Conservation (phyloP, 2,113 vertebrate species). For the Boulengeromyrus knoepffleri region DNA sequence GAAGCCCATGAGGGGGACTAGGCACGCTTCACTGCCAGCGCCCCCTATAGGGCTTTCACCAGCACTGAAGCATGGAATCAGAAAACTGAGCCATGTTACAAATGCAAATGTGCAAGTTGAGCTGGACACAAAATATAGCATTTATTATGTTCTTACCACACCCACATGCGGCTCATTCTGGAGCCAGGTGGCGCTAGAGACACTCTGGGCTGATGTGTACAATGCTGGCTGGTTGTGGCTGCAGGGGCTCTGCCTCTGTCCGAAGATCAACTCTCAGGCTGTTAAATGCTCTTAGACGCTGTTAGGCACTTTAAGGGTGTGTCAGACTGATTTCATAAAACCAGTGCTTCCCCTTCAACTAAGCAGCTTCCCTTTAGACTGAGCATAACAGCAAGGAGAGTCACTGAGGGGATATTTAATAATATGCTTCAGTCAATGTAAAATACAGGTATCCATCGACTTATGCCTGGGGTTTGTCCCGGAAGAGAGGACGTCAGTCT, state of each 20-base stretch:
- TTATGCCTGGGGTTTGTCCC: not conserved
- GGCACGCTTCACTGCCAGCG: not conserved
- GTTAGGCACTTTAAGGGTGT: not conserved
- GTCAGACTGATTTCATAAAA: not conserved
- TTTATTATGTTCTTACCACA: not conserved
- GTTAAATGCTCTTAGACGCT: not conserved
- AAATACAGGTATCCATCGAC: not conserved
- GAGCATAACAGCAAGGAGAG: not conserved
- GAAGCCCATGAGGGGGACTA: not conserved
- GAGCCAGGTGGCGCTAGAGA: not conserved
- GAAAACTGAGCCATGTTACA: not conserved
- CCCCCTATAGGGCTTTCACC: not conserved
- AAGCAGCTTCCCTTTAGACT: not conserved
- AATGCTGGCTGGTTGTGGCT: not conserved
- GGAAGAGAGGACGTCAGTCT: not conserved
- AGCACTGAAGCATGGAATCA: not conserved
- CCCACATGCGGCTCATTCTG: not conserved
- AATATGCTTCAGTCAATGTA: not conserved
- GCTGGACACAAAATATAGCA: not conserved
- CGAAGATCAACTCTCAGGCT: not conserved
- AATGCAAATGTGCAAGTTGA: not conserved
- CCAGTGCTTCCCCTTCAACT: not conserved
- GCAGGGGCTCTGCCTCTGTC: not conserved
- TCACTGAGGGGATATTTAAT: not conserved
- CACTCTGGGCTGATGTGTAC: not conserved